Conservation (phyloP, 2,113 vertebrate species). For the Synodontis membranacea region DNA sequence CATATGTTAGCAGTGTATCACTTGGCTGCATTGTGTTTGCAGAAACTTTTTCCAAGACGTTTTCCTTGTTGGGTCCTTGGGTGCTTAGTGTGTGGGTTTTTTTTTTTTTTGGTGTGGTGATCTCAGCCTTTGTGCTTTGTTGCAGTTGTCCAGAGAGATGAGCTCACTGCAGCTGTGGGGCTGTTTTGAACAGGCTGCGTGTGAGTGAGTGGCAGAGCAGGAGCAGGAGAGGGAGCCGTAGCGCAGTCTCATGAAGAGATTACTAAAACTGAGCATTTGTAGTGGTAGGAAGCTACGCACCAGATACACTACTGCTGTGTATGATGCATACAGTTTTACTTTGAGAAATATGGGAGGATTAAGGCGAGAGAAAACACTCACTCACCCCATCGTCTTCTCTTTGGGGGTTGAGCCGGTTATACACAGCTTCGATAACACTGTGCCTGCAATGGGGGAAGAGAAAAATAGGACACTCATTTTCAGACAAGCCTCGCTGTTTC, state of each 20-base stretch:
- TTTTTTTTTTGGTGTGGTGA: slow-evolving; percentile 39
- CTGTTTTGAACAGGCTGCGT: slow-evolving; percentile 28
- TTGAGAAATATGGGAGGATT: neutral
- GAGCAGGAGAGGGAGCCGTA: neutral
- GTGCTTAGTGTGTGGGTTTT: slow-evolving; percentile 1
- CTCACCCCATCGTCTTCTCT: slow-evolving; percentile 97
- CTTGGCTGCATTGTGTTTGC: slow-evolving; percentile 67
- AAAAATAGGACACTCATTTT: slow-evolving; percentile 11
- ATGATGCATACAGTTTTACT: neutral
- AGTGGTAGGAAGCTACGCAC: neutral
- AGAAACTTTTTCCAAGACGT: slow-evolving; percentile 24
- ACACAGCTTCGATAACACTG: slow-evolving; percentile 96
- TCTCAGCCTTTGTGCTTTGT: slow-evolving; percentile 49
- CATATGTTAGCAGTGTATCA: neutral
- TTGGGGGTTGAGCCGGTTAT: slow-evolving; percentile 95
- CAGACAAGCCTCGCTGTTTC: neutral
- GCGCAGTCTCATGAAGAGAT: slow-evolving; percentile 31
- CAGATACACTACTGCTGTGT: neutral
- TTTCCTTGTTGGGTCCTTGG: slow-evolving; percentile 1
- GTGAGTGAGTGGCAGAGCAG: neutral
- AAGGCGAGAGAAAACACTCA: slow-evolving; percentile 45
- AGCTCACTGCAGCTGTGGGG: slow-evolving; percentile 48
- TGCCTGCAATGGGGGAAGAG: slow-evolving; percentile 75
- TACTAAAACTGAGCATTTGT: slow-evolving; percentile 8
- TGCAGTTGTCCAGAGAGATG: slow-evolving; percentile 31